Evolutionary conservation across 2,113 vertebrate genomes (phyloP).

Genomic region (Cynoglossus semilaevis): DNA sequence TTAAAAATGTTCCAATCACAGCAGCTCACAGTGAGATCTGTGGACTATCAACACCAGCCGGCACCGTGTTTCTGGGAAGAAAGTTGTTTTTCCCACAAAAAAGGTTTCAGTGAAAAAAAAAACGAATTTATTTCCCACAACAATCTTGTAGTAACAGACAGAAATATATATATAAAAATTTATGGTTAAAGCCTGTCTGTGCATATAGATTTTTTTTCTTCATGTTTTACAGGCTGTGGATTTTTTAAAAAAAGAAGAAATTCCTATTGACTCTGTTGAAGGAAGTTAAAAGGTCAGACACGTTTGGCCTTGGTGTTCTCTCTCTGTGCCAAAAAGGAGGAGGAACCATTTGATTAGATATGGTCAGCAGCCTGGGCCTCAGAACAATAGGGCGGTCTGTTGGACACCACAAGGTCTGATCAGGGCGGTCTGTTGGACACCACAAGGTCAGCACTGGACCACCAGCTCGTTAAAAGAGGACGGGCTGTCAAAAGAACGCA

Average conservation of each 20-base stretch:
- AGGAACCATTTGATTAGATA: conserved; percentile 74
- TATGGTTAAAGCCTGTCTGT: not conserved
- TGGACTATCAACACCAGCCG: conserved; percentile 12
- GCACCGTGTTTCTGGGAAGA: conserved; percentile 15
- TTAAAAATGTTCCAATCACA: conserved; percentile 16
- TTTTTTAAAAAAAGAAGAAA: not conserved
- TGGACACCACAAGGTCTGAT: conserved; percentile 59
- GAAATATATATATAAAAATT: too few species aligned
- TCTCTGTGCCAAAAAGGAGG: conserved; percentile 38
- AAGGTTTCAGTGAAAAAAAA: too few species aligned
- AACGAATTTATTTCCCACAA: too few species aligned
- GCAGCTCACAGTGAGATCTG: conserved; percentile 9
- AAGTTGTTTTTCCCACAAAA: not conserved
- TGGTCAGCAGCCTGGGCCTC: conserved; percentile 56
- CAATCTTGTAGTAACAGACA: too few species aligned
- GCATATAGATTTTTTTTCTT: not conserved
- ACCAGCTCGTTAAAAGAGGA: conserved; percentile 49
- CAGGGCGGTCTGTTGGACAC: conserved; percentile 47
- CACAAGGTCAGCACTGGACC: conserved; percentile 58
- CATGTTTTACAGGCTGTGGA: not conserved
- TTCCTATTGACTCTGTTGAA: not conserved
- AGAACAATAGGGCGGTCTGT: conserved; percentile 70
- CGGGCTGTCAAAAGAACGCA: conserved; percentile 34
- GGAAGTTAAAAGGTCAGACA: conserved; percentile 25
- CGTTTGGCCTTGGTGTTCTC: conserved; percentile 53